Percentiles rank a stretch among this genome's conserved stretches.
phyloP scores from a whole-genome alignment of 30 jellyfish, hydroid and myxozoan genomes.

The Nemopilema nomurai region DNA sequence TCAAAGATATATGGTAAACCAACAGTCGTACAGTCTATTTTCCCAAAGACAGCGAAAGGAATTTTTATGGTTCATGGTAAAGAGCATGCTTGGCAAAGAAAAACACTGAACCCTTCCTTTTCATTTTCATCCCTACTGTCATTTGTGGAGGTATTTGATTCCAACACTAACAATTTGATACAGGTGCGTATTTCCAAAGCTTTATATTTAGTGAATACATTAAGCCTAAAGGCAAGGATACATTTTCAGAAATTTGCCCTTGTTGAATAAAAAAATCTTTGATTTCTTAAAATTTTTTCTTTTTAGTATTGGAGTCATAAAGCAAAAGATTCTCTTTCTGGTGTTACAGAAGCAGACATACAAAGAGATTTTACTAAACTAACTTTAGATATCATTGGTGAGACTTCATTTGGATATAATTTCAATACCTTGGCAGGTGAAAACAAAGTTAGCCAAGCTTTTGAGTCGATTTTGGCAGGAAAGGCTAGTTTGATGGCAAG shows the following conservation, averaged over 20 bases:
- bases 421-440: constrained; percentile 3
- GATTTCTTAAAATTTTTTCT: not conserved
- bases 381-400: constrained; percentile 16
- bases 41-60: constrained; percentile 35
- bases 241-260: too few species aligned
- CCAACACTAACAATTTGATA: constrained; percentile 16
- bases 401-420: constrained; percentile 9
- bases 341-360: constrained; percentile 9
- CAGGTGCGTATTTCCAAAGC: not conserved
- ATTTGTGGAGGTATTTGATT: constrained; percentile 27
- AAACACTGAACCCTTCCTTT: constrained; percentile 59
- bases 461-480: not conserved
- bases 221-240: too few species aligned
- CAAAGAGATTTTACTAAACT: not conserved
- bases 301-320: not conserved
- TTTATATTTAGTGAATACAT: too few species aligned
- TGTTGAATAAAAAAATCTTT: too few species aligned
- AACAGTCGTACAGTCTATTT: not conserved
- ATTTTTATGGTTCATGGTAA: constrained; percentile 50
- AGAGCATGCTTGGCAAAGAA: constrained; percentile 69
- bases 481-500: not conserved
- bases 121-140: constrained; percentile 40
- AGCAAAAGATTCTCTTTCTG: not conserved
- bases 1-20: not conserved
- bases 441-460: constrained; percentile 4